These are phyloP conservation scores for Bradypodion ventrale DNA, from an alignment of 2,797 vertebrate species.

Conservation along the genomic window DNA sequence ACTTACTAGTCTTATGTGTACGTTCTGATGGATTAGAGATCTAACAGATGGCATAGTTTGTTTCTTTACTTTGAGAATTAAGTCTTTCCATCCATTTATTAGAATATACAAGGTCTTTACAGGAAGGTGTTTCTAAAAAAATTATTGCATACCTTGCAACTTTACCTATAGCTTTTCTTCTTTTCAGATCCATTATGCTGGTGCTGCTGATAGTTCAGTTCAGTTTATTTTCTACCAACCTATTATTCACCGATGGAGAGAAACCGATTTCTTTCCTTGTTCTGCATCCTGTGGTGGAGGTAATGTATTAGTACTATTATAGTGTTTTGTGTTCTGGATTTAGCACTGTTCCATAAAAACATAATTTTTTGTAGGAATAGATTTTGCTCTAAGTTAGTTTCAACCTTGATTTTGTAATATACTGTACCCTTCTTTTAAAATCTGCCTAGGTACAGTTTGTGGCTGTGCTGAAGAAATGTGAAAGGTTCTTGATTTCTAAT, in stretches of 20 bases:
- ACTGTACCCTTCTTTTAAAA: not conserved
- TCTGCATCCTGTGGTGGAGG: conserved; percentile 96
- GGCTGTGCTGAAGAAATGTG: not conserved
- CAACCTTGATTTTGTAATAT: not conserved
- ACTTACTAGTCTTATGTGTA: not conserved
- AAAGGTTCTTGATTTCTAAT: not conserved
- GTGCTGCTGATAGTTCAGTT: conserved; percentile 84
- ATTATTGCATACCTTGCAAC: not conserved
- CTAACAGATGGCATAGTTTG: not conserved
- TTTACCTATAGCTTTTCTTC: conserved; percentile 41
- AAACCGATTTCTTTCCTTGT: conserved; percentile 98
- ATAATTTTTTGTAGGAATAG: not conserved
- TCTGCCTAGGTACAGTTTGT: not conserved
- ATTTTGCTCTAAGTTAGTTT: not conserved
- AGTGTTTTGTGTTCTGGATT: not conserved
- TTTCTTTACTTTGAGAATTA: not conserved
- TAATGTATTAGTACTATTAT: conserved; percentile 62
- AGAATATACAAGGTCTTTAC: not conserved
- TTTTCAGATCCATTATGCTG: conserved; percentile 81
- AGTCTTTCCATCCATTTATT: not conserved
- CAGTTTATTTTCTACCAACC: conserved; percentile 98
- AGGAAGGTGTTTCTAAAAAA: not conserved
- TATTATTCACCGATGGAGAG: conserved; percentile 94
- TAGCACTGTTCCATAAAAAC: not conserved
- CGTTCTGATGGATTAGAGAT: not conserved